These are phyloP conservation scores for Drosophila monieri DNA, from an alignment of 2,888 invertebrate genomes.

Conservation along the genomic window DNA sequence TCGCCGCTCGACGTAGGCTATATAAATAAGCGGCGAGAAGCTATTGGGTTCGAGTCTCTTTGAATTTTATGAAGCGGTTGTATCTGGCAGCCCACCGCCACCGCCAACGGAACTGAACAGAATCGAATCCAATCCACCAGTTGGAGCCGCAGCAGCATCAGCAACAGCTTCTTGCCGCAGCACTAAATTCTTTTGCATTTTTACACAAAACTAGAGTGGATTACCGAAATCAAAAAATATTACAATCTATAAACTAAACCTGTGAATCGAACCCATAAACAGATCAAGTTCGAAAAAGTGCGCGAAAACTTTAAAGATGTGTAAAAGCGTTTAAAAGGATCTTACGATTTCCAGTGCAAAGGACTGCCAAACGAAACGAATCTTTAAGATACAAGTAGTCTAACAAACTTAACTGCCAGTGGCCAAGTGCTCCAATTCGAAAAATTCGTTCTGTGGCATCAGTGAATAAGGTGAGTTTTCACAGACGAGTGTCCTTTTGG, in stretches of 20 bases:
- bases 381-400: constrained; percentile 15
- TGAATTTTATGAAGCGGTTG: constrained; percentile 84
- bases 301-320: constrained; percentile 60
- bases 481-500: constrained; percentile 6
- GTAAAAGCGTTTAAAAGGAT: constrained; percentile 58
- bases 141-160: constrained; percentile 34
- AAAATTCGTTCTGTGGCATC: constrained; percentile 56
- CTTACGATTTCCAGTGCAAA: constrained; percentile 50
- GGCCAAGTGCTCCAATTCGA: constrained; percentile 50
- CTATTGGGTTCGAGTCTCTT: constrained; percentile 84
- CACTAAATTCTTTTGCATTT: constrained; percentile 49
- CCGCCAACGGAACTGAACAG: constrained; percentile 43
- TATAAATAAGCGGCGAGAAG: constrained; percentile 84
- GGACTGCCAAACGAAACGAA: constrained; percentile 33
- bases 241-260: constrained; percentile 28
- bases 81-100: constrained; percentile 67
- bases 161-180: constrained; percentile 43
- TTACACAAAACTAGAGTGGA: constrained; percentile 55
- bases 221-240: constrained; percentile 37
- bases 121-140: constrained; percentile 14
- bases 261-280: constrained; percentile 36
- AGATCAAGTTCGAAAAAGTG: constrained; percentile 45
- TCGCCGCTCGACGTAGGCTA: constrained; percentile 84
- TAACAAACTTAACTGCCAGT: neutral
- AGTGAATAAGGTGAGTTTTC: constrained; percentile 72